A percentile compares a stretch with the other conserved stretches of the same genome.
phyloP scores from a whole-genome alignment of 2,797 vertebrate species.

The Megalops cyprinoides region DNA sequence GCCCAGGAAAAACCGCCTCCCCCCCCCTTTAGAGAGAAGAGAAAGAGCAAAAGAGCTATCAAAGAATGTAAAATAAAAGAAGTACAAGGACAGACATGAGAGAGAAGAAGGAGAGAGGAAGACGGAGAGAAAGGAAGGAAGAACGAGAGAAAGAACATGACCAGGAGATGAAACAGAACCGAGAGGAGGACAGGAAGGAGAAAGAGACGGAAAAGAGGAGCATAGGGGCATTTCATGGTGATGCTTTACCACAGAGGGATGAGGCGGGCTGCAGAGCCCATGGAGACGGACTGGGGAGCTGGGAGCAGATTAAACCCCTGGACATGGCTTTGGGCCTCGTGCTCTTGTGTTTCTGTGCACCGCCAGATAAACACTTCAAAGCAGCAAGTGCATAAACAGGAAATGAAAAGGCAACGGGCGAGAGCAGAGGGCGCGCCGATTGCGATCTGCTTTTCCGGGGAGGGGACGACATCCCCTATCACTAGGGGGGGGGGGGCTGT shows the following conservation, averaged over 20 bases:
- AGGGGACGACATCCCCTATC: conserved; percentile 82
- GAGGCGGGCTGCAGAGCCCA: neutral
- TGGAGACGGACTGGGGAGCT: conserved; percentile 57
- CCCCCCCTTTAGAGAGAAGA: neutral
- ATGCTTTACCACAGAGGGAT: neutral
- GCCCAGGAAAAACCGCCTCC: no score
- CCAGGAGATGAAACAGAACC: neutral
- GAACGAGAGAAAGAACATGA: conserved; percentile 5
- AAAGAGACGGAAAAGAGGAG: neutral
- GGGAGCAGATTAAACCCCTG: conserved; percentile 78
- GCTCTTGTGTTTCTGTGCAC: conserved; percentile 79
- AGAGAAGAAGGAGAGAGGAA: neutral
- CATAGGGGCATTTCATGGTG: neutral
- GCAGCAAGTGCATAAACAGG: conserved; percentile 84
- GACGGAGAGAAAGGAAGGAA: neutral
- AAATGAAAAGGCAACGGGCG: conserved; percentile 81
- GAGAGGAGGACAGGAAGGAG: neutral
- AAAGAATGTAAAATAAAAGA: neutral
- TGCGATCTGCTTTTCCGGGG: conserved; percentile 85
- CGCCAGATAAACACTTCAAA: conserved; percentile 89
- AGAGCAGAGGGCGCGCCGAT: conserved; percentile 82
- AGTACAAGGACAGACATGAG: neutral
- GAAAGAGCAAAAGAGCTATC: neutral
- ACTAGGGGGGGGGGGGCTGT: conserved; percentile 64
- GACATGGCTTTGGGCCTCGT: conserved; percentile 80